Evolutionary conservation across 2,888 invertebrate species (phyloP), one percentile per base, ranked within the genome.

Genomic region (Plebejus melissa): DNA sequence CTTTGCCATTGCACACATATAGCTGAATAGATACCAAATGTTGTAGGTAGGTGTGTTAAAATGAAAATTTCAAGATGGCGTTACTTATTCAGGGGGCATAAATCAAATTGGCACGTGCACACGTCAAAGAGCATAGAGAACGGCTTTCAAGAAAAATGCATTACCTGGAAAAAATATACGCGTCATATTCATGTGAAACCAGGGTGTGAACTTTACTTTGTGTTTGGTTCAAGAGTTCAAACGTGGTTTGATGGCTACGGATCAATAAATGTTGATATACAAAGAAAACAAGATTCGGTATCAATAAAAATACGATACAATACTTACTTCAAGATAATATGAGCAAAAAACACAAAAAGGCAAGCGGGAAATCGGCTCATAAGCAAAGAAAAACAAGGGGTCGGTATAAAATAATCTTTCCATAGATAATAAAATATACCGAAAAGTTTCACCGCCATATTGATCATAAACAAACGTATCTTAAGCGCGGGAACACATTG

Each of bases 51-150:
- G 32, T 79, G 74, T 76, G 38, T 76, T 75, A 76, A 76, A 78
- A 80, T 79, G 79, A 83, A 83, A 78, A 78, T 77, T 79, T 83
- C 84, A 85, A 83, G 80, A 84, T 84, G 84, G 82, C 84, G 84
- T 88, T 89, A 90, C 90, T 88, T 90, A 91, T 91, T 89, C 89
- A 88, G 85, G 79, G 84, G 83, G 81, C 83, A 88, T 91, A 92
- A 91, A 91, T 92, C 91, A 91, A 83, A 87, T 87, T 84, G 87
- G 86, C 90, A 90, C 90, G 89, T 90, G 90, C 85, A 82, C 81
- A 81, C 83, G 84, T 85, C 87, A 84, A 79, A 78, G 79, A 80
- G 82, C 82, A 82, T 79, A 80, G 80, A 79, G 81, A 84, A 81
- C 83, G 84, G 72, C 32, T 32, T 65, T 32, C 54, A 84, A 81